Base-by-base conservation (phyloP, 2,888 invertebrate genomes). In the Philopedon plagiatum region DNA sequence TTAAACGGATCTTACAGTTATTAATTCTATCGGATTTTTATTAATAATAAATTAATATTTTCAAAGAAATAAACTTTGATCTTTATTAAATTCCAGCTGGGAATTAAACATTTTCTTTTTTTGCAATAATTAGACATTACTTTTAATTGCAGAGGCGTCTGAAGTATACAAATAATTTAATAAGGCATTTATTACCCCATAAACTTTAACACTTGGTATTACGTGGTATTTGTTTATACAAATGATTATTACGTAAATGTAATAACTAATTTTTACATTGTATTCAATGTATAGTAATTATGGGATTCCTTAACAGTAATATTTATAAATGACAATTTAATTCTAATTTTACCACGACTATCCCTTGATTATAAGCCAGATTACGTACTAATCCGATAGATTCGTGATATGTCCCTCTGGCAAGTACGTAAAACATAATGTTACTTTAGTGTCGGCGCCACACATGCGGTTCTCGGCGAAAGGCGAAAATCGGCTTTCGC, bases 1-100 rank as follows among this genome's bases (percentile, higher is more conserved):
- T 54, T 9, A 26, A 13, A 8, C 23, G 49, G 49, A 49, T 49
- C 49, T 49, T 7, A 13, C 3, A 49, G 7, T 49, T 26, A 49
- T 26, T 49, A 49, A 49, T 49, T 49, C 26, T 49, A 49, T n/a
- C 49, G 23, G 26, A 2, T 46, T 46, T 46, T 21, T 21, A 21
- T 15, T 41, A 41, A 41, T 41, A 41, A 44, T 46, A 21, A 46
- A 21, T 46, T 46, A 46, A 11, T n/a, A 41, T 18, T 41, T 41
- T 41, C n/a, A 9, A 8, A 49, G 26, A 49, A 49, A 49, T 49
- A 49, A 49, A 49, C 5, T 26, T 5, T 5, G 21, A 49, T 49
- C 1, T 49, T 49, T 19, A 49, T 49, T n/a, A 26, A 13, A 23
- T 26, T 26, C 18, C 49, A 49, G 49, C 49, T 26, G 49, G 5